Conservation (phyloP, 2,888 invertebrate genomes). For the Aromia moschata region DNA sequence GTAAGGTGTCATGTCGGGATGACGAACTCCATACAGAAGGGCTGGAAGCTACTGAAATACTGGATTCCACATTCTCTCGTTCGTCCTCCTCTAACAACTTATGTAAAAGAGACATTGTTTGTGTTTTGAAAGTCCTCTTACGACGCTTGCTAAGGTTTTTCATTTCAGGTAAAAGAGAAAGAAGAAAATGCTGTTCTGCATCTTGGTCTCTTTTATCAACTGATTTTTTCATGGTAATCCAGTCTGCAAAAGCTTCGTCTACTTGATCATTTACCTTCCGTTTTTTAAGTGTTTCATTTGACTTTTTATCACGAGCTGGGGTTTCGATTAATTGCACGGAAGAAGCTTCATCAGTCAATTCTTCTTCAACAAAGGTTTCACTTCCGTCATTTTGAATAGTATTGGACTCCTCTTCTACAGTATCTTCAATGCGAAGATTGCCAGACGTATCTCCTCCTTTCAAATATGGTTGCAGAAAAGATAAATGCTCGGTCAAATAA, state of each 20-base stretch:
- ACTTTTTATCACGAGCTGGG: background rate
- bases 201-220: background rate
- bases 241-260: background rate
- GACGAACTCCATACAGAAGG: background rate
- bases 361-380: background rate
- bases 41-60: background rate
- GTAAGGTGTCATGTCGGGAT: background rate
- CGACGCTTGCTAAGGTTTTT: background rate
- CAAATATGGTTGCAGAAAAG: background rate
- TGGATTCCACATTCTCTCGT: background rate
- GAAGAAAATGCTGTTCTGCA: background rate
- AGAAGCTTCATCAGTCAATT: background rate
- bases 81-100: background rate
- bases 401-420: background rate
- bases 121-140: background rate
- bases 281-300: background rate
- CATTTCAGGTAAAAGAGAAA: background rate
- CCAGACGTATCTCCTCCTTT: background rate
- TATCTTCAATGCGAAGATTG: background rate
- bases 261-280: background rate
- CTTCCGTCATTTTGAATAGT: background rate
- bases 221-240: background rate
- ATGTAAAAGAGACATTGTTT: background rate
- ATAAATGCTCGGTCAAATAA: background rate
- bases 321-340: background rate